Conservation (phyloP, 2,888 invertebrate species). For the Tipula unca region DNA sequence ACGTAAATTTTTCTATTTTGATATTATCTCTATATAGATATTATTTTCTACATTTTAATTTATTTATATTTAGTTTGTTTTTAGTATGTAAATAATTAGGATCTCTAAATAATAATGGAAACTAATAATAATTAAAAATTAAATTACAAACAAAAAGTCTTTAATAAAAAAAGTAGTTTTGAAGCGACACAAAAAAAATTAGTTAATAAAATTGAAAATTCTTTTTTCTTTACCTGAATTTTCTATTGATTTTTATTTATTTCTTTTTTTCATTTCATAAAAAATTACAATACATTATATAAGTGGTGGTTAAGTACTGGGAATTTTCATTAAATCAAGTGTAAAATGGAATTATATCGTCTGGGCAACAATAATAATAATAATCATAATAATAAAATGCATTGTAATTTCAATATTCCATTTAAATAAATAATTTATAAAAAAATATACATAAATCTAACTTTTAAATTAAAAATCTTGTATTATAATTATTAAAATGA, state of each 20-base stretch:
- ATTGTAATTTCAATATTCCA: background rate
- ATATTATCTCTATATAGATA: background rate
- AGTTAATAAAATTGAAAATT: background rate
- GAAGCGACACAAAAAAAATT: background rate
- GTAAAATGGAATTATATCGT: background rate
- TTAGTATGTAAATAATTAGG: background rate
- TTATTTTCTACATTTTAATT: background rate
- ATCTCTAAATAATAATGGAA: background rate
- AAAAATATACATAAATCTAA: background rate
- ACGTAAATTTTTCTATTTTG: background rate
- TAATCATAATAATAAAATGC: background rate
- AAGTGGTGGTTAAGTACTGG: background rate
- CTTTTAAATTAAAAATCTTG: background rate
- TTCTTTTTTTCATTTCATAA: background rate
- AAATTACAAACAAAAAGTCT: background rate
- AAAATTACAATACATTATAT: background rate
- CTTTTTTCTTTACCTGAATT: background rate
- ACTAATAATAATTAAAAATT: background rate
- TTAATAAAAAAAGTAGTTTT: background rate
- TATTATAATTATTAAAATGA: background rate
- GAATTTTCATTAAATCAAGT: background rate
- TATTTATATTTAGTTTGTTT: background rate
- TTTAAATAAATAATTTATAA: background rate
- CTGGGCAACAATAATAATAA: background rate
- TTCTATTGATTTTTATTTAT: background rate